Percentiles rank a stretch among this genome's conserved stretches.
Conservation (phyloP, 35 echinoderm and acorn worm species). For the Lytechinus variegatus region DNA sequence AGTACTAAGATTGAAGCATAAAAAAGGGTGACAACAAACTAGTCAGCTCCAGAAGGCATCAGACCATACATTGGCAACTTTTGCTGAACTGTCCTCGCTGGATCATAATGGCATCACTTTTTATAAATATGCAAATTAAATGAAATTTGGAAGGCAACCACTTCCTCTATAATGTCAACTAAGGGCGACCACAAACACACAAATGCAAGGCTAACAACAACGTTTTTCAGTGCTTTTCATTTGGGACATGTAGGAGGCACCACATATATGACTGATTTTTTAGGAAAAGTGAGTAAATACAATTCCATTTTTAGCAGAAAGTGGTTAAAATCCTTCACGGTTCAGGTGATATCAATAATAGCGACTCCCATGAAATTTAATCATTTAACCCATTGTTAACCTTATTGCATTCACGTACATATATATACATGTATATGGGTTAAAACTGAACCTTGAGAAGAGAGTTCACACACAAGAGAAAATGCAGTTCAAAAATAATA, state of each 20-base stretch:
- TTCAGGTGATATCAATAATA: background rate
- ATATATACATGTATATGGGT: too few species aligned
- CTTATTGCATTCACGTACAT: background rate
- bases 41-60: background rate
- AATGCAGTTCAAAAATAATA: too few species aligned
- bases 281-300: background rate
- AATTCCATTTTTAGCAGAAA: background rate
- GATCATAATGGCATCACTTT: background rate
- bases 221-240: background rate
- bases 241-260: background rate
- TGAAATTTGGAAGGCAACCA: background rate
- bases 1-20: too few species aligned
- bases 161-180: background rate
- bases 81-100: background rate
- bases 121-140: background rate
- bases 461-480: too few species aligned
- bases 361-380: background rate
- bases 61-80: background rate
- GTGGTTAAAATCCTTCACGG: background rate
- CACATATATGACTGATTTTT: background rate
- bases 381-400: background rate
- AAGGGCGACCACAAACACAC: background rate
- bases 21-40: too few species aligned
- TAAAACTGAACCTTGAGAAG: too few species aligned
- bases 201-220: background rate